Conservation (phyloP, 2,113 vertebrate species). For the Peromyscus polionotus region DNA sequence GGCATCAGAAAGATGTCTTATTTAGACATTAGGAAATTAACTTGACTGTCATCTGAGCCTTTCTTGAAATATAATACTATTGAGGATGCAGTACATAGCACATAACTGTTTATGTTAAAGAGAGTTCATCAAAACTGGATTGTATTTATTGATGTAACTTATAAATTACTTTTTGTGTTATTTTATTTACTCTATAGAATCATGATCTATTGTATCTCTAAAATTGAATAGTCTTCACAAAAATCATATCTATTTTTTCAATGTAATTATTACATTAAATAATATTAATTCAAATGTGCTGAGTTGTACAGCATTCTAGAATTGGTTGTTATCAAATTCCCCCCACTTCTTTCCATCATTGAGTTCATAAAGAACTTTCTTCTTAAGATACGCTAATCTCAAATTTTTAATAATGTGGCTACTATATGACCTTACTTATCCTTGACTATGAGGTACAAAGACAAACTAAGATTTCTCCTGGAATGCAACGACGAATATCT, state of each 20-base stretch:
- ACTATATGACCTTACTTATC: constrained; percentile 22
- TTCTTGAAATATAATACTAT: not conserved
- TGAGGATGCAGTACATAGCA: not conserved
- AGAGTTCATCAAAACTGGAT: not conserved
- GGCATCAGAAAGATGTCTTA: not conserved
- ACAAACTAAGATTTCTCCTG: constrained; percentile 26
- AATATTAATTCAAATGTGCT: not conserved
- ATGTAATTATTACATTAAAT: not conserved
- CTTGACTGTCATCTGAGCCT: not conserved
- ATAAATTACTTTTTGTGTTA: not conserved
- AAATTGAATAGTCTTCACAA: not conserved
- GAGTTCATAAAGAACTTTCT: constrained; percentile 28
- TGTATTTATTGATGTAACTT: not conserved
- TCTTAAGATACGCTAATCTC: not conserved
- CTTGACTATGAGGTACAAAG: constrained; percentile 34
- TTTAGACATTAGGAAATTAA: not conserved
- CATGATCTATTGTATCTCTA: not conserved
- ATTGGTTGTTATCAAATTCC: not conserved
- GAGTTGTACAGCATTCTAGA: not conserved
- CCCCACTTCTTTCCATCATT: not conserved
- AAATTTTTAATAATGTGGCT: constrained; percentile 53
- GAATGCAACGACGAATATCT: not conserved
- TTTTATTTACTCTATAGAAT: not conserved
- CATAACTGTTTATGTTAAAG: not conserved
- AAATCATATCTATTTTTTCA: not conserved